Evolutionary conservation across 1,140 invertebrate genomes (phyloP), one percentile per base, ranked within the genome.

Genomic region (Trichoplusia ni): DNA sequence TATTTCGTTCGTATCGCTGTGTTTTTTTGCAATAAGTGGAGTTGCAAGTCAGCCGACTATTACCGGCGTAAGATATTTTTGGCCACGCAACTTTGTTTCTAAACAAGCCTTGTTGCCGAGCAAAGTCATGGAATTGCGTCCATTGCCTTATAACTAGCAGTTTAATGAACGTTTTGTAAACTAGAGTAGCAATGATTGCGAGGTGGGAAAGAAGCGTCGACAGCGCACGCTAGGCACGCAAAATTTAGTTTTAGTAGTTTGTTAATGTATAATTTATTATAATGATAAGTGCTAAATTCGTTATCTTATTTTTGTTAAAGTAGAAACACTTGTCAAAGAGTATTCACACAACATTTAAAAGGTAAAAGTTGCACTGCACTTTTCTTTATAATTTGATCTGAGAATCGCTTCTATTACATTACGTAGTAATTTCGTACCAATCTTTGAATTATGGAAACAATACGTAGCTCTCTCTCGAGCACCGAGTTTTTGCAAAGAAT

Each of bases 401-500:
- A 25, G 9, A 51, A 29, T 35, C 29, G 21, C 29, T 33, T 33
- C 25, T 27, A 51, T 35, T 51, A 27, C 11, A 51, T 51, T 35
- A 35, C 27, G 2, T 6, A 18, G 25, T 58, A 58, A 58, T 58
- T 58, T 58, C 25, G 29, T 40, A 42, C 9, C 54, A 42, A 9
- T 21, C 25, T 40, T 9, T 13, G 25, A 8, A 44, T 29, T 58
- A 58, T 37, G 58, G 42, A 60, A 60, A 60, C 58, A 60, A 60
- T 60, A 49, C 3, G 16, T 33, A 38, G 18, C 54, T 59, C 58
- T 60, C 58, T 47, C 58, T 27, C 14, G 29, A n/a, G 19, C 42
- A 60, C 49, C 14, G 44, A 29, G 19, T 37, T 46, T 60, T 60
- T 37, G 29, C 38, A 16, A 46, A 44, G 58, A 60, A 60, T 49